phyloP scores from a whole-genome alignment of 2,888 invertebrate genomes.

The Lapara coniferarum region DNA sequence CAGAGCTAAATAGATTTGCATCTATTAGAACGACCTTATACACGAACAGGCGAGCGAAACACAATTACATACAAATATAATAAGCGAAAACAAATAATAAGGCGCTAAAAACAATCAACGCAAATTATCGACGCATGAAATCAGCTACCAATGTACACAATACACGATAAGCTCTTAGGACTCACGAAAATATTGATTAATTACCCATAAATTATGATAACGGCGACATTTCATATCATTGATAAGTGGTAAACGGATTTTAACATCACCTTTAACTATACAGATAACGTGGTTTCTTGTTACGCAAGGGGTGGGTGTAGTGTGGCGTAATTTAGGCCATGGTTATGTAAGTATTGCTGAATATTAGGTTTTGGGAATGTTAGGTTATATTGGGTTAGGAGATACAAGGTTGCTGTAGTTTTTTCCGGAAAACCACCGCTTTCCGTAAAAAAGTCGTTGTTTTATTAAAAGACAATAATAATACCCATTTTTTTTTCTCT shows the following conservation, averaged over 20 bases:
- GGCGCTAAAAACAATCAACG: constrained; percentile 3
- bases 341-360: background rate
- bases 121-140: constrained; percentile 19
- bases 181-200: constrained; percentile 50
- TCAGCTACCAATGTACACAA: constrained; percentile 38
- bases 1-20: no score
- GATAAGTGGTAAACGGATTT: constrained; percentile 45
- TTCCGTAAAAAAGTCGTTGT: no score
- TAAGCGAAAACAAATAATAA: background rate
- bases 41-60: no score
- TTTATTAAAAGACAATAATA: no score
- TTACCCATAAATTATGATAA: constrained; percentile 58
- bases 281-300: constrained; percentile 44
- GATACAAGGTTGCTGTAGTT: no score
- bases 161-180: constrained; percentile 33
- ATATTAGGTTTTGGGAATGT: background rate
- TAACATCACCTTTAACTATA: constrained; percentile 33
- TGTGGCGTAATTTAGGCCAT: constrained; percentile 14
- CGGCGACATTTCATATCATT: constrained; percentile 47
- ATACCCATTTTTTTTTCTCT: no score
- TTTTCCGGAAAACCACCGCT: no score
- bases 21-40: no score
- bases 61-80: no score
- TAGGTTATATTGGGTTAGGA: background rate
- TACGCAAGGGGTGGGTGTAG: constrained; percentile 14